Percentiles rank a stretch among this genome's conserved stretches.
These are phyloP conservation scores for Hirtodrosophila duncani DNA, from an alignment of 2,888 invertebrate genomes.

Conservation along the genomic window DNA sequence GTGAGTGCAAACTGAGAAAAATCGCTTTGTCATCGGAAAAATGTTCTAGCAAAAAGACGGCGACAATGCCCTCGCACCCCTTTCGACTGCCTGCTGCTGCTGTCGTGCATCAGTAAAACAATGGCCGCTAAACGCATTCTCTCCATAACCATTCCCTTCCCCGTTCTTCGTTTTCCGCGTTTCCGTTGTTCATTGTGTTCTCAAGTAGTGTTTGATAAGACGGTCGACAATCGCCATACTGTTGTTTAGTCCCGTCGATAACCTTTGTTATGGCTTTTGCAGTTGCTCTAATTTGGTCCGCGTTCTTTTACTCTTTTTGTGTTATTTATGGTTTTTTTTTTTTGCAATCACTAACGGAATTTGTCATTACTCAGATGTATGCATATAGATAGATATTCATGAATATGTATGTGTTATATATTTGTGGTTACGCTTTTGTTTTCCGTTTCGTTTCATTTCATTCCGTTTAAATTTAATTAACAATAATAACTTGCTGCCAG, in stretches of 20 bases:
- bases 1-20: constrained; percentile 59
- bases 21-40: constrained; percentile 44
- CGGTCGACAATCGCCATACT: constrained; percentile 33
- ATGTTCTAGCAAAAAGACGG: constrained; percentile 9
- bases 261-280: constrained; percentile 48
- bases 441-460: constrained; percentile 30
- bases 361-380: too few species aligned
- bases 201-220: constrained; percentile 40
- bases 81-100: too few species aligned
- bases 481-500: constrained; percentile 14
- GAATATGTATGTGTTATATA: too few species aligned
- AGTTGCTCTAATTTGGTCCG: constrained; percentile 39
- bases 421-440: not conserved
- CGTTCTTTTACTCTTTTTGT: constrained; percentile 4
- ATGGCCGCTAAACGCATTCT: constrained; percentile 43
- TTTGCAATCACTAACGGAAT: too few species aligned
- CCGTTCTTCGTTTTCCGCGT: not conserved
- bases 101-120: constrained; percentile 22
- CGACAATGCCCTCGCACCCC: too few species aligned
- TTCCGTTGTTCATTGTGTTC: constrained; percentile 28
- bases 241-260: constrained; percentile 39
- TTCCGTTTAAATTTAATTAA: constrained; percentile 56
- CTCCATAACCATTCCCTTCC: constrained; percentile 30
- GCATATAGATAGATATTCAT: too few species aligned
- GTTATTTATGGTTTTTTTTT: constrained; percentile 7